phyloP scores from a whole-genome alignment of 2,113 vertebrate species.

The Calyptomena viridis region DNA sequence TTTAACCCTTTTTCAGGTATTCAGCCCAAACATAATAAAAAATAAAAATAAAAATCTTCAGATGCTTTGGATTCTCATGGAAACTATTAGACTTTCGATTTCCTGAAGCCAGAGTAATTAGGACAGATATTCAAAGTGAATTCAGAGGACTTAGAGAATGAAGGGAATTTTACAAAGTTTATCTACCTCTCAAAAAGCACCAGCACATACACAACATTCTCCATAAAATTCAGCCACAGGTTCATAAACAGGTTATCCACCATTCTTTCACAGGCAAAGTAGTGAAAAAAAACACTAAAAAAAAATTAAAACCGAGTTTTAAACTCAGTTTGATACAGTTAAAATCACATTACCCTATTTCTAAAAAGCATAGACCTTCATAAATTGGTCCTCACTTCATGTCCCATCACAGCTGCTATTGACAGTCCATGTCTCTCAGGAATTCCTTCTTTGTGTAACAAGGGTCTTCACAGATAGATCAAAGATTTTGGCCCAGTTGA shows the following conservation, averaged over 20 bases:
- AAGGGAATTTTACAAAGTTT: not conserved
- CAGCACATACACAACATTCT: not conserved
- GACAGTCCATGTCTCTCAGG: not conserved
- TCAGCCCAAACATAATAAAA: not conserved
- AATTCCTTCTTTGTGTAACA: not conserved
- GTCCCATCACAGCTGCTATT: not conserved
- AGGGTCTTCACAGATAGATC: not conserved
- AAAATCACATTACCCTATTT: not conserved
- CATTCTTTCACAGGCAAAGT: not conserved
- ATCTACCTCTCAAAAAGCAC: not conserved
- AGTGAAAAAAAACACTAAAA: not conserved
- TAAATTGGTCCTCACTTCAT: not conserved
- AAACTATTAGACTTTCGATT: not conserved
- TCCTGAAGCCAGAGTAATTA: not conserved
- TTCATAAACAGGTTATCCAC: not conserved
- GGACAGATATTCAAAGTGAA: not conserved
- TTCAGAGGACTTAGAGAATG: not conserved
- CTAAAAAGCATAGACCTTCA: not conserved
- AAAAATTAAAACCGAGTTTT: not conserved
- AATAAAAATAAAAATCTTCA: not conserved
- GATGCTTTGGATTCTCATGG: not conserved
- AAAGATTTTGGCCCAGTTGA: not conserved
- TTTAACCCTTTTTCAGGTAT: conserved; percentile 71
- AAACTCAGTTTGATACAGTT: not conserved
- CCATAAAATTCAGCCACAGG: not conserved